Evolutionary conservation across 2,113 vertebrate genomes (phyloP).

Genomic region (Sander lucioperca): DNA sequence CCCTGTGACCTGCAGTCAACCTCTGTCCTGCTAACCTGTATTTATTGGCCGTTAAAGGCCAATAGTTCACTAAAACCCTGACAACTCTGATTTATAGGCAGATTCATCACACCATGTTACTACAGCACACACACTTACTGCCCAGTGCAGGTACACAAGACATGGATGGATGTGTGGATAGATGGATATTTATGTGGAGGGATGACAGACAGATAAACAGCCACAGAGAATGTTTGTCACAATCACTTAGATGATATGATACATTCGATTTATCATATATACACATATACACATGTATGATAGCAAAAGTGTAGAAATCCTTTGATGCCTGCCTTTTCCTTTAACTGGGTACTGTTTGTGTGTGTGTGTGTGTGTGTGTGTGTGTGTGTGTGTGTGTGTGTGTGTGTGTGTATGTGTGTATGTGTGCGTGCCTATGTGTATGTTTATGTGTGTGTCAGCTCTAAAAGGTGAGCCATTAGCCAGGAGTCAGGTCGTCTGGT

Average conservation of each 20-base stretch:
- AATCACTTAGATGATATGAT: neutral
- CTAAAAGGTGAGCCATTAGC: constrained; percentile 58
- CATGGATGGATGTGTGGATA: constrained; percentile 29
- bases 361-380: neutral
- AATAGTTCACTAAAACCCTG: constrained; percentile 69
- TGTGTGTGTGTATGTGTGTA: neutral
- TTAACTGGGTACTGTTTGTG: neutral
- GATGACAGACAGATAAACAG: constrained; percentile 1
- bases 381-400: constrained; percentile 29
- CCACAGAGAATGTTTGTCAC: neutral
- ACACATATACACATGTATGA: neutral
- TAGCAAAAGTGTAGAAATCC: neutral
- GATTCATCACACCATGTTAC: constrained; percentile 68
- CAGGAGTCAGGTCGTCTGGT: constrained; percentile 65
- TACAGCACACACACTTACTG: constrained; percentile 39
- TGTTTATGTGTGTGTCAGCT: constrained; percentile 15
- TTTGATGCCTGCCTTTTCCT: neutral
- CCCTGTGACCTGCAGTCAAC: constrained; percentile 69
- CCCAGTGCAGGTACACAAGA: constrained; percentile 12
- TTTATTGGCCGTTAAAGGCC: constrained; percentile 75
- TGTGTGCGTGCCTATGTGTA: constrained; percentile 14
- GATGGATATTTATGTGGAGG: constrained; percentile 27
- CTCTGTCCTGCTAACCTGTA: constrained; percentile 78
- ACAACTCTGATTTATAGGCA: constrained; percentile 73
- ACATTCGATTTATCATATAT: neutral